Conservation (phyloP, 2,113 vertebrate species). For the Ranitomeya imitator region DNA sequence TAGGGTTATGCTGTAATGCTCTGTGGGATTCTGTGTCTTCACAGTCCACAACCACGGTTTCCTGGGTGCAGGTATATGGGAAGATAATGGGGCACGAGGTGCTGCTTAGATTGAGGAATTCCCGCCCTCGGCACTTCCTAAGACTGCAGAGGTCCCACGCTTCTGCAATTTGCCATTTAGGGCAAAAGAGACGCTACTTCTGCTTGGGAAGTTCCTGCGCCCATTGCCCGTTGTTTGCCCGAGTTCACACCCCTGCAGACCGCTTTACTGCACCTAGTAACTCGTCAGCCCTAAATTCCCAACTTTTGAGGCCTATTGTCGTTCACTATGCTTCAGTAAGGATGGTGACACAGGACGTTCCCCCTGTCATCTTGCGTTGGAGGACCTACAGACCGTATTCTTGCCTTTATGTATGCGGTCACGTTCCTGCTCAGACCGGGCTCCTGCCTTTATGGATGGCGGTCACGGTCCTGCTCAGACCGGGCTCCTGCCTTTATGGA, state of each 20-base stretch:
- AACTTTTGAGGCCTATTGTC: background rate
- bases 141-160: too few species aligned
- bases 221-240: too few species aligned
- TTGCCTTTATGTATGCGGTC: too few species aligned
- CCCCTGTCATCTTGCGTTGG: background rate
- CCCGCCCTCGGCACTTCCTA: too few species aligned
- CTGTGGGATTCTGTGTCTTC: background rate
- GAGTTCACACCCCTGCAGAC: background rate
- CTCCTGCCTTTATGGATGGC: background rate
- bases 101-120: too few species aligned
- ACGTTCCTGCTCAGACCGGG: too few species aligned
- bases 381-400: slow-evolving; percentile 11
- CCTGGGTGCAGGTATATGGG: background rate
- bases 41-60: background rate
- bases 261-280: background rate
- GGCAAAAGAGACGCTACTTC: too few species aligned
- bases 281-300: background rate
- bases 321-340: background rate
- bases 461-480: background rate
- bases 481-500: background rate
- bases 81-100: too few species aligned
- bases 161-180: too few species aligned
- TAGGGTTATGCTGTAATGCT: background rate
- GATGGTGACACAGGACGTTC: background rate
- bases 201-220: too few species aligned